Evolutionary conservation across 1,140 invertebrate genomes (phyloP), one percentile per base, ranked within the genome.

Genomic region (Hycleus cichorii): DNA sequence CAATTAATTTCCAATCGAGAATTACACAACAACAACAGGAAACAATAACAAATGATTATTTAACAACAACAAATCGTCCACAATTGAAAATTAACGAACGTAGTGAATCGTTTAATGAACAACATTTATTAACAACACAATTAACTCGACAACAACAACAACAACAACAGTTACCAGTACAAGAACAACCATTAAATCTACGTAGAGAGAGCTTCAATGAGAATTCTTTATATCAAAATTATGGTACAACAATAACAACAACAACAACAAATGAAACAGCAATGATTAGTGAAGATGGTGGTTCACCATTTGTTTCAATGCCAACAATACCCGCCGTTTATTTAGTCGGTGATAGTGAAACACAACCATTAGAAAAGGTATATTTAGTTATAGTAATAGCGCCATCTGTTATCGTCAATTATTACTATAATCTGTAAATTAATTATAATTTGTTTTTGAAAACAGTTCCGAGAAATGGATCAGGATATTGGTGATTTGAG

Each of bases 341-440:
- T 72, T 72, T 83, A 61, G 77, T 78, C 7, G 71, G 71, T 48
- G 69, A 66, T 43, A 62, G 62, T 5, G 69, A 64, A 12, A 76
- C 81, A 44, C 80, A 83, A 69, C 78, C 81, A 53, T 70, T 87
- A 44, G 86, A 88, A 69, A 87, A 86, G 78, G 84, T 86, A 59
- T 18, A 18, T 18, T 44, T 46, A 40, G n/a, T 26, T 18, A 18
- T 18, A 18, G 18, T 18, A 18, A 18, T 18, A 18, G 18, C 18
- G 18, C 18, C 18, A 18, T 18, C 18, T 18, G 1, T 18, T 18
- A 18, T 18, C 18, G 18, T 2, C 2, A 18, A 18, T 18, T 18
- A 18, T 18, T 7, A 51, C 2, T 10, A 32, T 2, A 50, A 12
- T 39, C 4, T n/a, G 3, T 49, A 1, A 42, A 64, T 68, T 27